Conservation (phyloP, 2,888 invertebrate species). For the Lasioglossum zephyrum region DNA sequence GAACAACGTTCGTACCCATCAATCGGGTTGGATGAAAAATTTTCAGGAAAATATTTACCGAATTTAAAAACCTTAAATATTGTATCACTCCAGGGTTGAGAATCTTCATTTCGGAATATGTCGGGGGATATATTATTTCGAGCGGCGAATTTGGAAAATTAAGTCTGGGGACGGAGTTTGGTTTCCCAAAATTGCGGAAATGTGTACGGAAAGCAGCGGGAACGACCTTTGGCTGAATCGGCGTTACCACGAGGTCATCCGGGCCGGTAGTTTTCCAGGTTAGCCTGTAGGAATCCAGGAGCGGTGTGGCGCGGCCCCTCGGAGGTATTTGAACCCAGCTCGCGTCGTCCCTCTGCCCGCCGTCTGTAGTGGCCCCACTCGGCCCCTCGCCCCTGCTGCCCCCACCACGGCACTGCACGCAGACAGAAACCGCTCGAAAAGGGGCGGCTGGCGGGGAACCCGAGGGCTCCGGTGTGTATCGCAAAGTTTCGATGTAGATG, state of each 20-base stretch:
- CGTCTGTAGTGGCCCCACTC: slow-evolving; percentile 61
- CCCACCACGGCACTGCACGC: slow-evolving; percentile 41
- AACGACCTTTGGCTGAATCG: slow-evolving; percentile 57
- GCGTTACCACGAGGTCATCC: slow-evolving; percentile 62
- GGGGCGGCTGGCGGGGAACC: slow-evolving; percentile 50
- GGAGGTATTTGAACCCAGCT: slow-evolving; percentile 77
- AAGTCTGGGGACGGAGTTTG: neutral
- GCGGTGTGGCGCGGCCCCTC: slow-evolving; percentile 67
- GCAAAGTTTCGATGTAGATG: slow-evolving; percentile 59
- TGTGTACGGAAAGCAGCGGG: slow-evolving; percentile 27
- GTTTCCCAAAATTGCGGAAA: neutral
- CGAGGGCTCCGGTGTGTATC: slow-evolving; percentile 48
- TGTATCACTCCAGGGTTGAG: neutral
- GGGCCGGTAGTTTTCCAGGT: slow-evolving; percentile 66
- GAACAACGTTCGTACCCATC: neutral
- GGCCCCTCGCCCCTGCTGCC: slow-evolving; percentile 25
- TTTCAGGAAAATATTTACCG: neutral
- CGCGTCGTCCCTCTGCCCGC: slow-evolving; percentile 60
- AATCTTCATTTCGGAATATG: too few species aligned
- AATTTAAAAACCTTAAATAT: too few species aligned
- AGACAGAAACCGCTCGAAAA: slow-evolving; percentile 63
- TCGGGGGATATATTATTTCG: too few species aligned
- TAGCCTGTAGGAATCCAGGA: slow-evolving; percentile 67
- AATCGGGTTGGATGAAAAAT: neutral
- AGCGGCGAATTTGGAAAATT: neutral